Evolutionary conservation across 2,797 vertebrate genomes (phyloP).

Genomic region (Spinibarbus caldwelli): DNA sequence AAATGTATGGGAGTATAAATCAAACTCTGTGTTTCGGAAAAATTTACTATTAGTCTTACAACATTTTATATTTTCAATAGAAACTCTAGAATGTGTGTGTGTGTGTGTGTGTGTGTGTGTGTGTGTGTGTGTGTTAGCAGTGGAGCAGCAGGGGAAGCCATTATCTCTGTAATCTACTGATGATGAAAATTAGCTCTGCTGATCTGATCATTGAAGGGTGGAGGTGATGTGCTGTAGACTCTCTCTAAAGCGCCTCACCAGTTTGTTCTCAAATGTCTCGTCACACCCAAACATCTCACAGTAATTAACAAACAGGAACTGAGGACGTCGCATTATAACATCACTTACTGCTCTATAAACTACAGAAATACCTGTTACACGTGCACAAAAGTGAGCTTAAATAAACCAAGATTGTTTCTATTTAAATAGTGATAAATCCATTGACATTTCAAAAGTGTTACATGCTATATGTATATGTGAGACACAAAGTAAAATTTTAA

Average conservation of each 20-base stretch:
- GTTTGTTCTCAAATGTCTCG: slow-evolving; percentile 64
- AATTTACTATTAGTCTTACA: neutral
- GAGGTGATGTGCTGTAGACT: slow-evolving; percentile 32
- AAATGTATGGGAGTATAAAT: too few relatives aligned
- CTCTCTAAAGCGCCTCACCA: slow-evolving; percentile 69
- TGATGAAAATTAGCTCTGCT: slow-evolving; percentile 80
- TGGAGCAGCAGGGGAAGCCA: slow-evolving; percentile 75
- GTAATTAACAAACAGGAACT: slow-evolving; percentile 76
- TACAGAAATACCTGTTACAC: slow-evolving; percentile 24
- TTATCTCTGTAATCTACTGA: slow-evolving; percentile 84
- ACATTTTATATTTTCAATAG: neutral
- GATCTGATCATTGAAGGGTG: slow-evolving; percentile 64
- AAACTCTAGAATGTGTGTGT: neutral
- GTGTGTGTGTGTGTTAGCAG: neutral
- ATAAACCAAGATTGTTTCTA: neutral
- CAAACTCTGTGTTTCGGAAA: neutral
- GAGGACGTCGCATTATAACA: slow-evolving; percentile 74
- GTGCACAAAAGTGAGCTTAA: neutral
- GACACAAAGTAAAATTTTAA: too few relatives aligned
- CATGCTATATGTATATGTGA: neutral
- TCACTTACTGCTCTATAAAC: slow-evolving; percentile 61
- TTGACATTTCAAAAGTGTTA: neutral
- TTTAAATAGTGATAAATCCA: neutral
- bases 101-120: neutral
- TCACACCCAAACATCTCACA: slow-evolving; percentile 76